A percentile compares a stretch with the other conserved stretches of the same genome.
Evolutionary conservation across 2,113 vertebrate species (phyloP).

Genomic region (Steatornis caripensis): DNA sequence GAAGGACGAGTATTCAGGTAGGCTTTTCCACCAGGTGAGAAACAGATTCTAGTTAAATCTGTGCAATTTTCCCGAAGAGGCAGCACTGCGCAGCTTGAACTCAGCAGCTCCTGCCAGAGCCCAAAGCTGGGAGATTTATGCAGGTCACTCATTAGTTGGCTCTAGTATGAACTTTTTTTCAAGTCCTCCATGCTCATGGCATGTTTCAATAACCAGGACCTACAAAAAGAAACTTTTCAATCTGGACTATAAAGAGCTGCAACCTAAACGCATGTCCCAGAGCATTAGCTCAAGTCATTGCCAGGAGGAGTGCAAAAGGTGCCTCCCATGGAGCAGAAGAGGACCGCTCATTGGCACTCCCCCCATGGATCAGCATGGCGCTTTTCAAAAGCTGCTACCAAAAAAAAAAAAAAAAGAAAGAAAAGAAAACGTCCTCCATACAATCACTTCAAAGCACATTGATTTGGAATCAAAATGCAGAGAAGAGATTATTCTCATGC

Average conservation of each 20-base stretch:
- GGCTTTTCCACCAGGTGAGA: neutral
- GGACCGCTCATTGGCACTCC: neutral
- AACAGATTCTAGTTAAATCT: neutral
- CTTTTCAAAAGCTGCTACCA: neutral
- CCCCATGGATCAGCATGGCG: fast-evolving
- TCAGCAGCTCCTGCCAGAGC: neutral
- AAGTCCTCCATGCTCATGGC: neutral
- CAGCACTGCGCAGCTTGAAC: neutral
- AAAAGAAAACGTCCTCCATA: neutral
- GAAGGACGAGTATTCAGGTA: neutral
- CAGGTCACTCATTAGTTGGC: neutral
- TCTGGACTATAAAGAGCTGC: neutral
- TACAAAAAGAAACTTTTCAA: neutral
- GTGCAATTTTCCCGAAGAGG: neutral
- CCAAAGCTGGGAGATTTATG: neutral
- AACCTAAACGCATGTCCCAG: neutral
- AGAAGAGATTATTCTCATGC: neutral
- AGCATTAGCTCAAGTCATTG: neutral
- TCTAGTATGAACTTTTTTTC: neutral
- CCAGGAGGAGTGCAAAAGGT: neutral
- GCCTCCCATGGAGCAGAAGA: neutral
- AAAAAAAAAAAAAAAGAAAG: neutral
- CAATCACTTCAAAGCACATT: neutral
- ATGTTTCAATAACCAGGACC: neutral
- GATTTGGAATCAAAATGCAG: constrained; percentile 5